A percentile compares a stretch with the other conserved stretches of the same genome.
phyloP scores from a whole-genome alignment of 2,797 vertebrate genomes.

The Sus cebifrons region DNA sequence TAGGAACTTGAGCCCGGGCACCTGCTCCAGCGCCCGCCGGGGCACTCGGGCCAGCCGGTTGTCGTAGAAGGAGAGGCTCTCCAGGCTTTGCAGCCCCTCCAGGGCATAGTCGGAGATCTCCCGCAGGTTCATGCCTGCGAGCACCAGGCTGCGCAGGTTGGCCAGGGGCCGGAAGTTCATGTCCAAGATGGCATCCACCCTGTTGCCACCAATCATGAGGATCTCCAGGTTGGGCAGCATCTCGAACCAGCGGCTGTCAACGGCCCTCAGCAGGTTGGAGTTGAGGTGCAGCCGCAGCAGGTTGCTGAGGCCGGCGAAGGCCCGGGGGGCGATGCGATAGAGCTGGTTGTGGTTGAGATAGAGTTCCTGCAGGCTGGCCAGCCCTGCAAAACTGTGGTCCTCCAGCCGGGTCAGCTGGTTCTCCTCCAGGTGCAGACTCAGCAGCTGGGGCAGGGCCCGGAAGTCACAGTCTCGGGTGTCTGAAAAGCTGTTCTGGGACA shows the following conservation, averaged over 20 bases:
- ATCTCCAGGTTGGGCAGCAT: slow-evolving; percentile 95
- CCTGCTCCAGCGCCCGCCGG: slow-evolving; percentile 93
- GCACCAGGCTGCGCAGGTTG: slow-evolving; percentile 96
- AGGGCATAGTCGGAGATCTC: slow-evolving; percentile 95
- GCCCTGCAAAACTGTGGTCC: slow-evolving; percentile 93
- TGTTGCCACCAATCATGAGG: slow-evolving; percentile 98
- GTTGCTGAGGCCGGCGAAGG: slow-evolving; percentile 94
- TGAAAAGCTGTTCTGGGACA: slow-evolving; percentile 97
- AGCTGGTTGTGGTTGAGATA: slow-evolving; percentile 99
- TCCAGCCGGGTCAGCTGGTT: slow-evolving; percentile 95
- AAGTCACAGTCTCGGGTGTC: slow-evolving; percentile 91
- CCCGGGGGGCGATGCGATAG: slow-evolving; percentile 93
- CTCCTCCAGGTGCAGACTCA: slow-evolving; percentile 98
- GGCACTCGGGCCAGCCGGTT: slow-evolving; percentile 95
- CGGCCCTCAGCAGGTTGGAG: slow-evolving; percentile 94
- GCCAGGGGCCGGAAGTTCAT: slow-evolving; percentile 95
- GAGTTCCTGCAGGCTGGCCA: slow-evolving; percentile 96
- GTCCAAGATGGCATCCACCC: slow-evolving; percentile 95
- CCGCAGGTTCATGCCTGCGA: slow-evolving; percentile 96
- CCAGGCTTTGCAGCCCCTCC: slow-evolving; percentile 94
- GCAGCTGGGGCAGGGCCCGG: slow-evolving; percentile 92
- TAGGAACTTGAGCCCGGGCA: slow-evolving; percentile 97
- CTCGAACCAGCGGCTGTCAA: slow-evolving; percentile 96
- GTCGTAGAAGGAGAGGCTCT: slow-evolving; percentile 98
- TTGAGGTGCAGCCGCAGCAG: slow-evolving; percentile 97